A percentile compares a stretch with the other conserved stretches of the same genome.
Conservation (phyloP, 2,888 invertebrate species). For the Dicyrtomina minuta region DNA sequence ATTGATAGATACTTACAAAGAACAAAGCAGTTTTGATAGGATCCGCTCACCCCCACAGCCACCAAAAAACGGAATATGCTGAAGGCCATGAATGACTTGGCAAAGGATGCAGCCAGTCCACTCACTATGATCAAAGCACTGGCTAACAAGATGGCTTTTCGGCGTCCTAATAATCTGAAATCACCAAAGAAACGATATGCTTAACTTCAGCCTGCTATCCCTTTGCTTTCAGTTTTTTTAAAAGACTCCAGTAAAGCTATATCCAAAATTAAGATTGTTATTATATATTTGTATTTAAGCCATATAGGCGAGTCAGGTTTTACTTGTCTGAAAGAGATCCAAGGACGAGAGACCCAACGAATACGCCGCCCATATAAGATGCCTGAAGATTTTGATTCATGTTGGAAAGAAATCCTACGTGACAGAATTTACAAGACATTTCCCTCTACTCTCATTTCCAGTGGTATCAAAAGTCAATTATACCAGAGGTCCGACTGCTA, state of each 20-base stretch:
- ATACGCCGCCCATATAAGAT: conserved; percentile 48
- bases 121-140: conserved; percentile 33
- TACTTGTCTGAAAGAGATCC: conserved; percentile 50
- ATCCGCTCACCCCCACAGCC: conserved; percentile 49
- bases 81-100: conserved; percentile 39
- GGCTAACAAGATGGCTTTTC: conserved; percentile 43
- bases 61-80: conserved; percentile 47
- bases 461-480: background rate
- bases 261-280: no score
- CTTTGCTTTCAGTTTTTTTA: no score
- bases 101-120: conserved; percentile 43
- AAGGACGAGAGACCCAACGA: conserved; percentile 44
- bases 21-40: conserved; percentile 50
- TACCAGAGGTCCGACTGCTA: no score
- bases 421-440: conserved; percentile 13
- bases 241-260: no score
- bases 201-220: no score
- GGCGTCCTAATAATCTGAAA: conserved; percentile 46
- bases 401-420: conserved; percentile 26
- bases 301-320: background rate
- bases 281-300: conserved; percentile 11
- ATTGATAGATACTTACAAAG: conserved; percentile 37
- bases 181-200: background rate
- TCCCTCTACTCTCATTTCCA: conserved; percentile 7
- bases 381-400: conserved; percentile 34